Evolutionary conservation across 2,888 invertebrate genomes (phyloP).

Genomic region (Caenorhabditis japonica): DNA sequence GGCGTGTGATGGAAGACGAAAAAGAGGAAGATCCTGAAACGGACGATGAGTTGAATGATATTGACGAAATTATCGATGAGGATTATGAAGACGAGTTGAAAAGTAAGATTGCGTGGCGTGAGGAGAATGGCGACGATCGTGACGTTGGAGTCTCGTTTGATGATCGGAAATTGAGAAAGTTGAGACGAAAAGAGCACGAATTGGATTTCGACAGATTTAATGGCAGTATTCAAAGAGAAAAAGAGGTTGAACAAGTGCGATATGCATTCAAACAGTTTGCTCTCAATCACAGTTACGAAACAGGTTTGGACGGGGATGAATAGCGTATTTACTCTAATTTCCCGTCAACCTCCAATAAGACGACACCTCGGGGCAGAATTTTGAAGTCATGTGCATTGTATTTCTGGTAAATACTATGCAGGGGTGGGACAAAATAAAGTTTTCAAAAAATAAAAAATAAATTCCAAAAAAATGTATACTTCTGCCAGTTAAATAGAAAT

Average conservation of each 20-base stretch:
- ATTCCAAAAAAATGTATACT: no score
- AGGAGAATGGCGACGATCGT: background rate
- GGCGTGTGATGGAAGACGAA: slow-evolving; percentile 1
- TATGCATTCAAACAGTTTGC: slow-evolving; percentile 11
- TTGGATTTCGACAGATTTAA: background rate
- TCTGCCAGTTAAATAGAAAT: no score
- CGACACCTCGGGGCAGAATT: no score
- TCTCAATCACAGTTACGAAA: slow-evolving; percentile 21
- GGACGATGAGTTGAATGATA: slow-evolving; percentile 1
- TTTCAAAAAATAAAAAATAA: no score
- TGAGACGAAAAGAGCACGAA: background rate
- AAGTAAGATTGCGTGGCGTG: background rate
- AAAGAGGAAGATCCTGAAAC: background rate
- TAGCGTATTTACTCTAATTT: no score
- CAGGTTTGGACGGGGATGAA: background rate
- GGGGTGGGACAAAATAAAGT: no score
- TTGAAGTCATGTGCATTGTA: no score
- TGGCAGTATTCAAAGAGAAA: background rate
- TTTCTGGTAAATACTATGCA: no score
- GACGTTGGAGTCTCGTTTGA: slow-evolving; percentile 12
- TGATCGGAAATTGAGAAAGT: slow-evolving; percentile 3
- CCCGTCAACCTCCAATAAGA: background rate
- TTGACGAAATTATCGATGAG: background rate
- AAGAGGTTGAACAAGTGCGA: slow-evolving; percentile 18
- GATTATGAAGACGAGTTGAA: background rate